phyloP scores from a whole-genome alignment of 2,113 vertebrate genomes.

The Terrapene triunguis region DNA sequence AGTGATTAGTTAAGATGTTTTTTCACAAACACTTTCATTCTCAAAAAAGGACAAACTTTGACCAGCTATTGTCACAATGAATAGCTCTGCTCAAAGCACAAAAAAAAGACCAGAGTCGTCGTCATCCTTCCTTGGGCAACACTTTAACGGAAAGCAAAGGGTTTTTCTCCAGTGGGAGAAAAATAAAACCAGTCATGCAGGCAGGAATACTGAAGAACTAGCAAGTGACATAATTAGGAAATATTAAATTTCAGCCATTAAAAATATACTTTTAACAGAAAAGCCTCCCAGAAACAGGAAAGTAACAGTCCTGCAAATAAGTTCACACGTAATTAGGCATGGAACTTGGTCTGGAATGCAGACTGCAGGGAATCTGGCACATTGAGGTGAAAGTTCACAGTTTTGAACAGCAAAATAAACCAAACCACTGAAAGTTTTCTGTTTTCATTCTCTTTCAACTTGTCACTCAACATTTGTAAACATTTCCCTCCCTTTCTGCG shows the following conservation, averaged over 20 bases:
- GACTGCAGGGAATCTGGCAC: background rate
- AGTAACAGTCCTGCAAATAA: accelerated
- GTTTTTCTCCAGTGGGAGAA: background rate
- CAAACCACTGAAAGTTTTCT: background rate
- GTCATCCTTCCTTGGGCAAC: background rate
- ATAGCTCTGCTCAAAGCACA: background rate
- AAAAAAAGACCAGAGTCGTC: background rate
- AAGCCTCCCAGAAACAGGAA: accelerated
- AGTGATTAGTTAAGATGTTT: background rate
- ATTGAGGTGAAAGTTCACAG: background rate
- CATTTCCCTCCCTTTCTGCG: background rate
- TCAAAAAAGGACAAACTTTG: background rate
- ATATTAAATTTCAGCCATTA: background rate
- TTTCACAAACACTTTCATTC: background rate
- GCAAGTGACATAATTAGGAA: background rate
- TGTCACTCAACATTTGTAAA: background rate
- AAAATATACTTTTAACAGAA: background rate
- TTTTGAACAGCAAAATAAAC: background rate
- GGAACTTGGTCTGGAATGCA: background rate
- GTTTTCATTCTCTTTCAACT: background rate
- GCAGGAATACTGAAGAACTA: background rate
- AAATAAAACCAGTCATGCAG: background rate
- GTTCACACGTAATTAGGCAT: accelerated
- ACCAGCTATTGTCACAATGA: background rate
- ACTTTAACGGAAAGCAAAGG: background rate